Evolutionary conservation across 2,797 vertebrate genomes (phyloP).

Genomic region (Limnodromus scolopaceus): DNA sequence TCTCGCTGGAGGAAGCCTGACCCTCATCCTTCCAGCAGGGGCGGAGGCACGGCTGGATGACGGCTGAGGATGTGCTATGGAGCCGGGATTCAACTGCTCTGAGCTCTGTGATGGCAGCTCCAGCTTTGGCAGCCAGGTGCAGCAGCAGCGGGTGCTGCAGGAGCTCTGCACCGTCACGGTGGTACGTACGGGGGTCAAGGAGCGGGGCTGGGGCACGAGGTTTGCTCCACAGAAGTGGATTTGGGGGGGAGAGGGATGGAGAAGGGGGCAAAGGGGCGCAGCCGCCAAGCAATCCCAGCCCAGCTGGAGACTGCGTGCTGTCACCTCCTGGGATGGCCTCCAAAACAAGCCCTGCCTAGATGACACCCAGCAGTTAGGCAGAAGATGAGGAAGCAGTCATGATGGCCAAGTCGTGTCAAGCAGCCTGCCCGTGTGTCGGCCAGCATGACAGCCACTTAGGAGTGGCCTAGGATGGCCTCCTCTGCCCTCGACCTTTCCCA

Average conservation of each 20-base stretch:
- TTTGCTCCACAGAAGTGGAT: background rate
- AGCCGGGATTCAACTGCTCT: slow-evolving; percentile 91
- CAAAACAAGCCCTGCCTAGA: background rate
- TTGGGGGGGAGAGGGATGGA: background rate
- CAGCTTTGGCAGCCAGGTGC: slow-evolving; percentile 78
- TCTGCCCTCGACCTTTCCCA: background rate
- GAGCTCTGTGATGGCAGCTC: slow-evolving; percentile 84
- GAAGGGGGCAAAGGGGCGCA: rapidly evolving
- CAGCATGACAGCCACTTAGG: background rate
- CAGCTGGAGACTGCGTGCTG: background rate
- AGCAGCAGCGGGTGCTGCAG: slow-evolving; percentile 80
- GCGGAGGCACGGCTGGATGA: slow-evolving; percentile 18
- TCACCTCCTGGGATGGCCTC: background rate
- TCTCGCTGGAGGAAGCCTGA: background rate
- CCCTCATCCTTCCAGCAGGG: background rate
- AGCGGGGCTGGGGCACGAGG: rapidly evolving
- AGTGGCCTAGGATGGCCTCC: background rate
- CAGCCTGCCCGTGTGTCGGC: background rate
- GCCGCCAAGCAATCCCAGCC: background rate
- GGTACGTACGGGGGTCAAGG: slow-evolving; percentile 74
- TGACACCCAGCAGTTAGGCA: background rate
- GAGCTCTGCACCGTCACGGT: slow-evolving; percentile 86
- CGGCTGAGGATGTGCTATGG: slow-evolving; percentile 81
- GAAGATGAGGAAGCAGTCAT: background rate
- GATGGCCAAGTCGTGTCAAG: background rate